These are phyloP conservation scores for Heteropelma amictum DNA, from an alignment of 2,888 invertebrate species.

Conservation along the genomic window DNA sequence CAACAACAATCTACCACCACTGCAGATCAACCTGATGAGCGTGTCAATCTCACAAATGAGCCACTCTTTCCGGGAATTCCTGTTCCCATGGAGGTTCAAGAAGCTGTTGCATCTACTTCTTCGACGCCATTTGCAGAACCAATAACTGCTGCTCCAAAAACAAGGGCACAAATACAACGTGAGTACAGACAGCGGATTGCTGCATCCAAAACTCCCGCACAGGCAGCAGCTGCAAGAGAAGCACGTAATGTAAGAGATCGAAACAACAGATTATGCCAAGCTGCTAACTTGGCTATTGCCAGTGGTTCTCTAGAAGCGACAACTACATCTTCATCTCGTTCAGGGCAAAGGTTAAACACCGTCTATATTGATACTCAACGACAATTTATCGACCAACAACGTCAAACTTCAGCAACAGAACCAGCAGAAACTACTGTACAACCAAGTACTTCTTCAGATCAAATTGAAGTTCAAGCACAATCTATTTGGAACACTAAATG, in stretches of 20 bases:
- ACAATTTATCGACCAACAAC: conserved; percentile 60
- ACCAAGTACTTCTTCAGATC: conserved; percentile 53
- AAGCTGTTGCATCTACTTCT: too few species aligned
- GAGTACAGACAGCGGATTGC: conserved; percentile 68
- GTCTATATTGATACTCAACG: conserved; percentile 58
- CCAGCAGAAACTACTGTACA: conserved; percentile 47
- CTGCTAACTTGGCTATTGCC: conserved; percentile 65
- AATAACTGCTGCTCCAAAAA: not conserved
- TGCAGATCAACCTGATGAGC: too few species aligned
- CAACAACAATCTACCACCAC: too few species aligned
- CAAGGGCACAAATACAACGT: conserved; percentile 56
- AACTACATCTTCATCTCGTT: conserved; percentile 61
- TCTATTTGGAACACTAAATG: conserved; percentile 67
- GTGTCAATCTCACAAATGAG: too few species aligned
- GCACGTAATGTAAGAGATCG: conserved; percentile 59
- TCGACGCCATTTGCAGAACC: too few species aligned
- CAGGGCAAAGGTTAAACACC: conserved; percentile 54
- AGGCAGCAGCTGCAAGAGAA: conserved; percentile 62
- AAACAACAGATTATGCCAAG: conserved; percentile 64
- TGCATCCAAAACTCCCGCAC: conserved; percentile 66
- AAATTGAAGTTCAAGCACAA: conserved; percentile 59
- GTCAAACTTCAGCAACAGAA: conserved; percentile 53
- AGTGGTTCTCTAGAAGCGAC: too few species aligned
- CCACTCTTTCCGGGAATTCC: too few species aligned
- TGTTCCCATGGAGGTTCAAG: too few species aligned